Percentiles rank a stretch among this genome's conserved stretches.
Evolutionary conservation across 2,888 invertebrate genomes (phyloP).

Genomic region (Saturnia japonica): DNA sequence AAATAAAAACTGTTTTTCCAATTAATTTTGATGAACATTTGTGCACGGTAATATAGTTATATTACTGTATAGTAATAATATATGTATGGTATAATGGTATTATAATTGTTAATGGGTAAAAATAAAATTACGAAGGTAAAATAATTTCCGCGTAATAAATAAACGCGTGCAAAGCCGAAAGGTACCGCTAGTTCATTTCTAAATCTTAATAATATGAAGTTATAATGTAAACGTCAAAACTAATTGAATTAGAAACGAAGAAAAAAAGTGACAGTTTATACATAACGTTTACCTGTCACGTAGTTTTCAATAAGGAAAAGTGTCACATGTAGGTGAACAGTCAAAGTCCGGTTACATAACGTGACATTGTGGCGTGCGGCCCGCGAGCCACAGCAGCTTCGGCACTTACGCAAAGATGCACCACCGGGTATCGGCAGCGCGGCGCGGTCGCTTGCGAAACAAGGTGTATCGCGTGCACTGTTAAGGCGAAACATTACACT

Average conservation of each 20-base stretch:
- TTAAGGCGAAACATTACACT: conserved; percentile 32
- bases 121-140: too few species aligned
- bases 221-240: neutral
- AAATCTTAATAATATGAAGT: neutral
- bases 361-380: conserved; percentile 60
- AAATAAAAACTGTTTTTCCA: too few species aligned
- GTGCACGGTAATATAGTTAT: too few species aligned
- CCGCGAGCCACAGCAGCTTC: conserved; percentile 26
- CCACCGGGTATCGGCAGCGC: conserved; percentile 41
- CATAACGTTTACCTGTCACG: conserved; percentile 2
- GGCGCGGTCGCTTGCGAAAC: conserved; percentile 54
- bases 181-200: too few species aligned
- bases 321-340: conserved; percentile 9
- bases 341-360: conserved; percentile 51
- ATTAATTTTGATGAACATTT: too few species aligned
- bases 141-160: too few species aligned
- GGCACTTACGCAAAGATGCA: conserved; percentile 68
- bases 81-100: too few species aligned
- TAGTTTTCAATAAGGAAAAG: conserved; percentile 14
- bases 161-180: too few species aligned
- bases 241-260: neutral
- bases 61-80: too few species aligned
- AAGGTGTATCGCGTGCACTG: conserved; percentile 36
- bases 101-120: too few species aligned
- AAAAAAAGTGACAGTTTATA: neutral